These are phyloP conservation scores for Ptychoptera contaminata DNA, from an alignment of 2,888 invertebrate species.

Conservation along the genomic window DNA sequence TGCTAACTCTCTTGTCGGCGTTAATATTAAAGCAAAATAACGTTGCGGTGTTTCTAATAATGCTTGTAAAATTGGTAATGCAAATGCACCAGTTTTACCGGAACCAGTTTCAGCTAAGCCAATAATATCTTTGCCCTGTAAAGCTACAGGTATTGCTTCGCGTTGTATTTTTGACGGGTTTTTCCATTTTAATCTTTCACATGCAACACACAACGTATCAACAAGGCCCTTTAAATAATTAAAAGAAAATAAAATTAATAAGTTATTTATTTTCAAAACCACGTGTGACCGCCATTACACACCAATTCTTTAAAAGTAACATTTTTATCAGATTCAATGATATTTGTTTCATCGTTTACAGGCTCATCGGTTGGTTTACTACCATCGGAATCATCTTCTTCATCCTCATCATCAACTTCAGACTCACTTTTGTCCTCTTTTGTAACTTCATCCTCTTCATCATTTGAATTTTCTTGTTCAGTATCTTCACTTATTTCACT, in stretches of 20 bases:
- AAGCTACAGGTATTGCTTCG: conserved; percentile 82
- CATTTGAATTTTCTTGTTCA: conserved; percentile 17
- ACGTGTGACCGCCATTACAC: conserved; percentile 16
- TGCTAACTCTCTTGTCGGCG: conserved; percentile 94
- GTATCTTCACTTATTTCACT: not conserved
- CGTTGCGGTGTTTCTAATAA: conserved; percentile 83
- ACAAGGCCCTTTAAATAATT: conserved; percentile 56
- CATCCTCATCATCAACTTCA: conserved; percentile 1
- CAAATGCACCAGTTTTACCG: conserved; percentile 94
- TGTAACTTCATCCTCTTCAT: conserved; percentile 14
- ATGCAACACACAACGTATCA: conserved; percentile 81
- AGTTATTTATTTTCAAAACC: not conserved
- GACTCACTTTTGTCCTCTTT: conserved; percentile 6
- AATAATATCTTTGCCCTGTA: conserved; percentile 61
- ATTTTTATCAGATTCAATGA: conserved; percentile 8
- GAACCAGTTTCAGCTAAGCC: conserved; percentile 60
- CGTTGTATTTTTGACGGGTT: conserved; percentile 87
- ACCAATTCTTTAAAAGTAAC: conserved; percentile 46
- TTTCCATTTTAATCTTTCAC: conserved; percentile 86
- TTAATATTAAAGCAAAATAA: conserved; percentile 82
- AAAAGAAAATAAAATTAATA: not conserved
- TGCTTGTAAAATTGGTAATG: conserved; percentile 85
- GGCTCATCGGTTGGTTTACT: not conserved
- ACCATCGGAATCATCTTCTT: not conserved
- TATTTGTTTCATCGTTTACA: conserved; percentile 1